A percentile compares a stretch with the other conserved stretches of the same genome.
phyloP scores from a whole-genome alignment of 1,140 invertebrate species.

The Battus philenor region DNA sequence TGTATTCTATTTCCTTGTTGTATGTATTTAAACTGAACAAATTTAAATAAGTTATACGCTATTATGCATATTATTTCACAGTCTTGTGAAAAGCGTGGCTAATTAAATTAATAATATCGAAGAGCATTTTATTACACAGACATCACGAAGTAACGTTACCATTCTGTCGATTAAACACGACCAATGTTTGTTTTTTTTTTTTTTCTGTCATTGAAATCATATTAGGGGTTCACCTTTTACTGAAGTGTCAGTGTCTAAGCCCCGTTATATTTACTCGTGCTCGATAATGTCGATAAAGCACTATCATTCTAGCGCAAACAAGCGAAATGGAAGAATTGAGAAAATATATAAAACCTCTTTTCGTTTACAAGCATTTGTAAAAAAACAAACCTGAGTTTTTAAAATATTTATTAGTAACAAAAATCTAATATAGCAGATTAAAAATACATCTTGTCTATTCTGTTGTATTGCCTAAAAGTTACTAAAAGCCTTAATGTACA shows the following conservation, averaged over 20 bases:
- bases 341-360: background rate
- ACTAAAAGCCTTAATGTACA: too few species aligned
- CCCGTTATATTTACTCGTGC: constrained; percentile 1
- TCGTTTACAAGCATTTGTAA: background rate
- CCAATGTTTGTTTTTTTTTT: constrained; percentile 5
- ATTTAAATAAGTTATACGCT: background rate
- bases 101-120: background rate
- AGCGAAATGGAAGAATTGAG: background rate
- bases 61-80: background rate
- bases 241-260: constrained; percentile 5
- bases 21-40: background rate
- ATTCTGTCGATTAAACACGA: constrained; percentile 5
- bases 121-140: background rate
- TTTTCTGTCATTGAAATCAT: constrained; percentile 13
- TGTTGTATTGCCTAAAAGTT: too few species aligned
- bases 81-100: constrained; percentile 4
- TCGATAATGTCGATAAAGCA: constrained; percentile 7
- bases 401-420: too few species aligned
- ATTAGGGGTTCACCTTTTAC: constrained; percentile 12
- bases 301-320: background rate
- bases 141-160: background rate
- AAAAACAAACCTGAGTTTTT: too few species aligned
- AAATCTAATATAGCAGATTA: too few species aligned
- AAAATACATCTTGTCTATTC: too few species aligned
- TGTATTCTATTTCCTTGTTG: constrained; percentile 9